Evolutionary conservation across 2,113 vertebrate species (phyloP), one percentile per base, ranked within the genome.

Genomic region (Martes martes): DNA sequence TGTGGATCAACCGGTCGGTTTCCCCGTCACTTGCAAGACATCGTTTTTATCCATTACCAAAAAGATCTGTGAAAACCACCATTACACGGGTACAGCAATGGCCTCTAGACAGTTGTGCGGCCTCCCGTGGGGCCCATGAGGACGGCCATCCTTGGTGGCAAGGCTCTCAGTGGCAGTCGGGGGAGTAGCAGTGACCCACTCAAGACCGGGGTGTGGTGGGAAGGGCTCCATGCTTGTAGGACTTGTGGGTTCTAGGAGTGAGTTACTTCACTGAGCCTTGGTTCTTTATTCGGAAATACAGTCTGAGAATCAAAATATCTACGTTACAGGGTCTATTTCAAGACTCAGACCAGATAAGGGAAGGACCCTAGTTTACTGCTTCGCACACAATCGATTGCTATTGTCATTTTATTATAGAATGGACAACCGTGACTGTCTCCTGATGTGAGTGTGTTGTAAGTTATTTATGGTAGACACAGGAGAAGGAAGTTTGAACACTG

Each of bases 41-140:
- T 42, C 7, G 36, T 13, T 31, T 92, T 63, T 33, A 16, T 52
- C 84, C 91, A 2, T 47, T 94, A 39, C 7, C 50, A 24, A 87
- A 92, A 96, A 78, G 80, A 69, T 52, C 13, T 57, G 92, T 23
- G 76, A 95, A 33, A 67, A 61, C 90, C 81, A 23, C 42, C 61
- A 19, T 63, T n/a, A 50, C 0, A 33, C 3, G 11, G 42, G 28
- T 26, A 76, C 24, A 47, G 33, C 33, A n/a, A 39, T 0, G 1
- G 39, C 28, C 23, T 52, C 8, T 0, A 1, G 7, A 21, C 24
- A 6, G 31, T 19, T 57, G 57, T 81, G 65, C 28, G 73, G 16
- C 55, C 19, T 76, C 36, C 67, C 16, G 23, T 4, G 52, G 39
- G 33, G 33, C 24, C 23, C 36, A 11, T 14, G 1, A 39, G 47